Evolutionary conservation across 2,113 vertebrate species (phyloP), one percentile per base, ranked within the genome.

Genomic region (Asarcornis scutulata): DNA sequence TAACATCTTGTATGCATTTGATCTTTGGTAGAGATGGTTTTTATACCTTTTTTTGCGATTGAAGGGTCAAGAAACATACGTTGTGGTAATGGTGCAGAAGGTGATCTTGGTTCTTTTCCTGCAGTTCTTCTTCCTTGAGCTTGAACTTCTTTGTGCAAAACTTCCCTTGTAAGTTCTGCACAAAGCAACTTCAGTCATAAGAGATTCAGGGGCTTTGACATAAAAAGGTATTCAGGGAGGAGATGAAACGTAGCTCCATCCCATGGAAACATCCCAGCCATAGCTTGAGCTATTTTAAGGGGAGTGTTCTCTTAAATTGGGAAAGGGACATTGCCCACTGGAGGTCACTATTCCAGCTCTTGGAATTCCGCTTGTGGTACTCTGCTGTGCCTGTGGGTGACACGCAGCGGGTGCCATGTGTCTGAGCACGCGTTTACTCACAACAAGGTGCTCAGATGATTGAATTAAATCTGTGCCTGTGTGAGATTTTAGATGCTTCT

Each of bases 401-500:
- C 3, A 0, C 2, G 2, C 2, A n/a, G 34, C 55, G 4, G 0
- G 1, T 36, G 2, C 50, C n/a, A n/a, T 31, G 23, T 32, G 58
- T 9, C 82, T n/a, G 22, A 25, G 16, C 18, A 7, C 11, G 9
- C 53, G 1, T 62, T 82, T 50, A 22, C 29, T 48, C 77, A 77
- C 58, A 59, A 17, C 15, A 25, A 13, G 53, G 38, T 32, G 8
- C 26, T 29, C 17, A 15, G 42, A 25, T 21, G 50, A 16, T 53
- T 36, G 6, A 31, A 7, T 44, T 44, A 6, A 80, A 29, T 34
- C 50, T 63, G 50, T 63, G 72, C 58, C 44, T 15, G 21, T 22
- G 20, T 34, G 38, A 62, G 13, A 22, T 59, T 56, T 77, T 42
- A 32, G 44, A 21, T 86, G 85, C 44, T 69, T n/a, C 7, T 50